Percentiles rank a stretch among this genome's conserved stretches.
Evolutionary conservation across 2,888 invertebrate genomes (phyloP).

Genomic region (Dolichomitus sp.): DNA sequence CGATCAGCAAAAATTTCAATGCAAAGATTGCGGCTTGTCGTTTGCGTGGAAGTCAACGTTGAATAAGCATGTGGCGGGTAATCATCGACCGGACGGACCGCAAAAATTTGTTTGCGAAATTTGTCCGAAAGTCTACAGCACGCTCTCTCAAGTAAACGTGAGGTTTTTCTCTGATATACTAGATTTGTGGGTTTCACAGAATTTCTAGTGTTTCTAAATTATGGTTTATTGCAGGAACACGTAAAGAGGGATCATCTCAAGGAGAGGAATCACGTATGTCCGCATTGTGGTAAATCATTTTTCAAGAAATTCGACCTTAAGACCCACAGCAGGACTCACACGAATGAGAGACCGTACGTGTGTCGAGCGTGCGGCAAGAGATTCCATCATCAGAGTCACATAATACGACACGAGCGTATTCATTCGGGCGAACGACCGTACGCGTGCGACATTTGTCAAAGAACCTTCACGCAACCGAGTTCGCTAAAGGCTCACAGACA

Average conservation of each 20-base stretch:
- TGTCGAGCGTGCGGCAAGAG: slow-evolving; percentile 83
- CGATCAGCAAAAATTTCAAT: slow-evolving; percentile 82
- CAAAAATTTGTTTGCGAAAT: slow-evolving; percentile 82
- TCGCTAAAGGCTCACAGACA: slow-evolving; percentile 78
- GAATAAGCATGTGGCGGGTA: slow-evolving; percentile 82
- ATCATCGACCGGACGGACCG: slow-evolving; percentile 79
- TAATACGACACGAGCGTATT: slow-evolving; percentile 84
- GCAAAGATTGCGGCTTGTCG: slow-evolving; percentile 80
- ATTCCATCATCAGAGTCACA: slow-evolving; percentile 84
- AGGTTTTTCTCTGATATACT: slow-evolving; percentile 51
- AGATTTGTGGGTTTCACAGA: not conserved
- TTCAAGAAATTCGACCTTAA: slow-evolving; percentile 85
- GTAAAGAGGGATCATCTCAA: slow-evolving; percentile 84
- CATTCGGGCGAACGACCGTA: slow-evolving; percentile 81
- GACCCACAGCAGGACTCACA: slow-evolving; percentile 83
- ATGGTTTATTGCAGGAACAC: slow-evolving; percentile 78
- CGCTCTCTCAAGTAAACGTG: slow-evolving; percentile 83
- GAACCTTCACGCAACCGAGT: slow-evolving; percentile 79
- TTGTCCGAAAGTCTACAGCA: slow-evolving; percentile 81
- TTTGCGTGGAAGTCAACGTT: slow-evolving; percentile 85
- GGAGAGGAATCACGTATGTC: slow-evolving; percentile 82
- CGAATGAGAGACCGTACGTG: slow-evolving; percentile 83
- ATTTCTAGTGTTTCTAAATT: not conserved
- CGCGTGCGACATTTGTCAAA: slow-evolving; percentile 78
- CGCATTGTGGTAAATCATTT: slow-evolving; percentile 83